A percentile compares a stretch with the other conserved stretches of the same genome.
These are phyloP conservation scores for Peromyscus leucopus DNA, from an alignment of 2,113 vertebrate genomes.

Conservation along the genomic window DNA sequence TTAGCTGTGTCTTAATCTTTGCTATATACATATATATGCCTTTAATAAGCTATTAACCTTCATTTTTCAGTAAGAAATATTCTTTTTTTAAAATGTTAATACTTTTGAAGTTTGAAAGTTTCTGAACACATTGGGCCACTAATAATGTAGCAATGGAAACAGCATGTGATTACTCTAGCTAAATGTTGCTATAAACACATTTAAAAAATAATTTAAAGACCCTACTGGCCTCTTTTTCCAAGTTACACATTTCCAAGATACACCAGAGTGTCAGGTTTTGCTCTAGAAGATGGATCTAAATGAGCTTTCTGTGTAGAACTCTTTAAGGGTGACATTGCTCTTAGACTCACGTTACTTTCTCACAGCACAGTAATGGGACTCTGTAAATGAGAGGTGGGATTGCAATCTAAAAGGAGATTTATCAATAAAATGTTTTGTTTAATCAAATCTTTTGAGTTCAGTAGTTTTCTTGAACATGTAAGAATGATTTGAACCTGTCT, in stretches of 20 bases:
- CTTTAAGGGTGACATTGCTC: background rate
- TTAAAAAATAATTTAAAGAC: conserved; percentile 9
- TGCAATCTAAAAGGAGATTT: background rate
- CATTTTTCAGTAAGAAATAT: conserved; percentile 14
- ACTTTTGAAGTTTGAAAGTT: conserved; percentile 51
- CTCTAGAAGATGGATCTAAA: conserved; percentile 41
- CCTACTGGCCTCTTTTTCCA: conserved; percentile 9
- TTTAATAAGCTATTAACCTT: conserved; percentile 18
- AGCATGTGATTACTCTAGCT: background rate
- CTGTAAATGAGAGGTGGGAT: background rate
- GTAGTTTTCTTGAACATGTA: background rate
- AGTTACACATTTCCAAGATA: conserved; percentile 54
- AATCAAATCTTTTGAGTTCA: background rate
- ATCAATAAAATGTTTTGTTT: background rate
- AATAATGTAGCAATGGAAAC: conserved; percentile 35
- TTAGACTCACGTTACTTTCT: background rate
- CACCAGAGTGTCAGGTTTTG: background rate
- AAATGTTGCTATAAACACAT: conserved; percentile 60
- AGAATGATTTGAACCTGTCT: background rate
- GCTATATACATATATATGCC: background rate
- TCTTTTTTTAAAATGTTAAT: conserved; percentile 53
- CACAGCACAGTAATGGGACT: background rate
- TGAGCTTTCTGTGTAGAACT: conserved; percentile 20
- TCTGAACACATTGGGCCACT: conserved; percentile 52
- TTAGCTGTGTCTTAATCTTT: background rate